Percentiles rank a stretch among this genome's conserved stretches.
These are phyloP conservation scores for Dipodomys stephensi DNA, from an alignment of 2,113 vertebrate genomes.

Conservation along the genomic window DNA sequence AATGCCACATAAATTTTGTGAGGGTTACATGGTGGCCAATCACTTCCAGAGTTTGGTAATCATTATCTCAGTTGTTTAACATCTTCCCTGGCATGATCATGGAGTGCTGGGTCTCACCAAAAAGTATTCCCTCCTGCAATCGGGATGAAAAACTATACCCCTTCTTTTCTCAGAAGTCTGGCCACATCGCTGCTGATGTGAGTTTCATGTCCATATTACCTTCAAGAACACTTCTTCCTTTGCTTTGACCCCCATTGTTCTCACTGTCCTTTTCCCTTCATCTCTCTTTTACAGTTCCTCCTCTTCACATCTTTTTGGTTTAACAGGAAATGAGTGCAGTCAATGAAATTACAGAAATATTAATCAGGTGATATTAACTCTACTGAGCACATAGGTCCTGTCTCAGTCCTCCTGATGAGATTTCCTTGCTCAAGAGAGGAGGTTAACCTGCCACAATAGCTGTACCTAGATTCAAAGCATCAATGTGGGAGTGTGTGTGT, in stretches of 20 bases:
- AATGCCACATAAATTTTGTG: not conserved
- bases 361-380: rapidly evolving
- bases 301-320: not conserved
- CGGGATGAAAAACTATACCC: rapidly evolving
- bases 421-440: not conserved
- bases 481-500: too few species aligned
- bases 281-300: not conserved
- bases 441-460: rapidly evolving
- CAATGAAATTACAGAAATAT: not conserved
- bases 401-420: rapidly evolving
- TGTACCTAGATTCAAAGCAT: not conserved
- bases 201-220: not conserved
- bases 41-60: too few species aligned
- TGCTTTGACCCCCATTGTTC: not conserved
- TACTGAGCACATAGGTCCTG: too few species aligned
- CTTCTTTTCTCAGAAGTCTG: not conserved
- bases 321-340: not conserved
- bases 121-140: not conserved
- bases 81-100: not conserved
- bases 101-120: not conserved
- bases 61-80: not conserved
- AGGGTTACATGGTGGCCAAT: rapidly evolving
- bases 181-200: not conserved
- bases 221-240: not conserved
- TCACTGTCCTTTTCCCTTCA: not conserved